Evolutionary conservation across 2,113 vertebrate species (phyloP).

Genomic region (Glareola pratincola): DNA sequence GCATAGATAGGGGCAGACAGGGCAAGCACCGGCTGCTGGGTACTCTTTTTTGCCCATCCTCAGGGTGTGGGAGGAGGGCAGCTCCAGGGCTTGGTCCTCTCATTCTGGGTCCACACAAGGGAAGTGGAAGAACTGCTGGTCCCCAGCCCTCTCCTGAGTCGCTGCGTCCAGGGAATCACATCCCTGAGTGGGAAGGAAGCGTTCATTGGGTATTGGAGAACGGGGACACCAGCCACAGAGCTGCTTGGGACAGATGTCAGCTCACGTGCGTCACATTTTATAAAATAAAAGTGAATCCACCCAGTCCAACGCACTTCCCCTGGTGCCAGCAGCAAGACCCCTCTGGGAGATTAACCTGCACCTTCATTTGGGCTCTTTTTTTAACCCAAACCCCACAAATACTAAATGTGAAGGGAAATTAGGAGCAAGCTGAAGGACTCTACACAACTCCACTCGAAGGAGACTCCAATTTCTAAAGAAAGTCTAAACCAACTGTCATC

Average conservation of each 20-base stretch:
- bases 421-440: background rate
- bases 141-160: background rate
- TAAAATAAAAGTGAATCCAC: background rate
- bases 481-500: background rate
- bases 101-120: background rate
- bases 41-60: background rate
- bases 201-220: rapidly evolving
- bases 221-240: background rate
- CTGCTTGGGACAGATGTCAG: background rate
- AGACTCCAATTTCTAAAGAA: background rate
- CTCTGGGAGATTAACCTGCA: background rate
- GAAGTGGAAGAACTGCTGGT: background rate
- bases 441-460: background rate
- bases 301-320: rapidly evolving
- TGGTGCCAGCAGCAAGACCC: background rate
- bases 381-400: background rate
- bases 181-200: rapidly evolving
- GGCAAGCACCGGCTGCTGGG: rapidly evolving
- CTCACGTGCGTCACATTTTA: rapidly evolving
- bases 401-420: background rate
- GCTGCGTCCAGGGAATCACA: rapidly evolving
- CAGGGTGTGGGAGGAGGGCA: rapidly evolving
- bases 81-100: background rate
- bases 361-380: background rate
- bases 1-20: background rate